phyloP scores from a whole-genome alignment of 1,140 invertebrate genomes.

The Euglossa dilemma region DNA sequence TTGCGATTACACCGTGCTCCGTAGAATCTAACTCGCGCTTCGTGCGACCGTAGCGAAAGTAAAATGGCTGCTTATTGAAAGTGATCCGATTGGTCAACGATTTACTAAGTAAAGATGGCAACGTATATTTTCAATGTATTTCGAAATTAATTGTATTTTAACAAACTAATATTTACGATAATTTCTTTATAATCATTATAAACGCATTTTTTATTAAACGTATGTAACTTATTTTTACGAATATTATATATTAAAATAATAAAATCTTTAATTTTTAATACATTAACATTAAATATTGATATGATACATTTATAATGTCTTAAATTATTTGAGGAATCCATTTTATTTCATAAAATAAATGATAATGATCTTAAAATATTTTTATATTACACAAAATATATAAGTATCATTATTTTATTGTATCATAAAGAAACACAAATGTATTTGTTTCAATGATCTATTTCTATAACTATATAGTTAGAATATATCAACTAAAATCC shows the following conservation, averaged over 20 bases:
- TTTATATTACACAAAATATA: background rate
- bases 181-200: background rate
- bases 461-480: background rate
- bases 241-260: background rate
- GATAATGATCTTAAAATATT: background rate
- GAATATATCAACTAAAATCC: background rate
- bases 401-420: background rate
- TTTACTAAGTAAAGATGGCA: constrained; percentile 58
- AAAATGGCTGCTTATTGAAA: constrained; percentile 70
- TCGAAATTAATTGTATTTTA: constrained; percentile 44
- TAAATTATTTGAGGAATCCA: background rate
- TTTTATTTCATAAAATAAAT: background rate
- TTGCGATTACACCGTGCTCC: constrained; percentile 57
- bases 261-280: background rate
- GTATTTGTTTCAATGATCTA: constrained; percentile 1
- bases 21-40: constrained; percentile 47
- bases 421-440: background rate
- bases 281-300: background rate
- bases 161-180: background rate
- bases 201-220: background rate
- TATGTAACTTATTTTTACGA: background rate
- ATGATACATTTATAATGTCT: background rate
- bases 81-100: constrained; percentile 69
- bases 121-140: constrained; percentile 50
- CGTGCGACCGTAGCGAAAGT: constrained; percentile 78